These are phyloP conservation scores for Argynnis bischoffii DNA, from an alignment of 2,888 invertebrate species.

Conservation along the genomic window DNA sequence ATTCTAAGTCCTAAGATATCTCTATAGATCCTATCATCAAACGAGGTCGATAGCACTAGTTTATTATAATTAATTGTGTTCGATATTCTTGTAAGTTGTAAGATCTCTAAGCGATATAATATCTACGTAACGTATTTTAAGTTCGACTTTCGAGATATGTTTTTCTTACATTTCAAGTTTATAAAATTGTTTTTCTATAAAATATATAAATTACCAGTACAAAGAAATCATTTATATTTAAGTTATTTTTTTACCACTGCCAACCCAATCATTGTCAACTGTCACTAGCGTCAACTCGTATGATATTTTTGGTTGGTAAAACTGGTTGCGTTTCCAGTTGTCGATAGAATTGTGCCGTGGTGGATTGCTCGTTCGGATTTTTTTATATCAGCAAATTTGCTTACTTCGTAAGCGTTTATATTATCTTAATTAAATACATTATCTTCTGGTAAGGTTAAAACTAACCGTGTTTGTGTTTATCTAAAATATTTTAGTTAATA, in stretches of 20 bases:
- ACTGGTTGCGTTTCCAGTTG: constrained; percentile 51
- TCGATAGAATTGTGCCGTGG: constrained; percentile 55
- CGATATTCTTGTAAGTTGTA: too few species aligned
- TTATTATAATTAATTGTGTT: too few species aligned
- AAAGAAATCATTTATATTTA: too few species aligned
- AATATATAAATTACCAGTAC: too few species aligned
- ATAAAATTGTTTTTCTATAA: too few species aligned
- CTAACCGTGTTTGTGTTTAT: neutral
- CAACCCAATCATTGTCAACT: constrained; percentile 18
- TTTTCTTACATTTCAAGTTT: too few species aligned
- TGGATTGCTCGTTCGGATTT: constrained; percentile 39
- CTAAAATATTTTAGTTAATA: constrained; percentile 38
- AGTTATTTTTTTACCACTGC: neutral
- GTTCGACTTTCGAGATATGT: too few species aligned
- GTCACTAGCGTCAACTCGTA: constrained; percentile 24
- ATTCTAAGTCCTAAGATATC: too few species aligned
- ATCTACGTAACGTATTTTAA: too few species aligned
- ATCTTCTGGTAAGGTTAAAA: neutral
- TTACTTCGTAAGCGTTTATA: constrained; percentile 45
- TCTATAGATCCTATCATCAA: too few species aligned
- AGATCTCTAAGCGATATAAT: too few species aligned
- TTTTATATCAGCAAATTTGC: constrained; percentile 39
- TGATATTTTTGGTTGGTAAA: constrained; percentile 27
- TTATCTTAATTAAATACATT: constrained; percentile 37
- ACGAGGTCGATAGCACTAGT: too few species aligned